Evolutionary conservation across 2,113 vertebrate species (phyloP).

Genomic region (Mus spicilegus): DNA sequence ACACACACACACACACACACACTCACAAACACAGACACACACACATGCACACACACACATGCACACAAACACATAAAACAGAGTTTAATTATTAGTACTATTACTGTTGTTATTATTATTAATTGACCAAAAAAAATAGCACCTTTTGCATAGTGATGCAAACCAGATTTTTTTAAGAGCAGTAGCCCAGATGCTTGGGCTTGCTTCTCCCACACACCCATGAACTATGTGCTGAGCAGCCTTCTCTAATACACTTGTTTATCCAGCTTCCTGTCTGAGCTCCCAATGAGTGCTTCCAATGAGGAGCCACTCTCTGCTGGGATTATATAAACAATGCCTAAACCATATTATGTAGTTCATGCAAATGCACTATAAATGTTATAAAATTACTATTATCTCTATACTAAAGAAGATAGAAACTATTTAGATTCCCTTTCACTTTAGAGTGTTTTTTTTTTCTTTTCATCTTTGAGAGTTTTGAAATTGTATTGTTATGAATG

Average conservation of each 20-base stretch:
- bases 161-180: not conserved
- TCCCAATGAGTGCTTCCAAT: not conserved
- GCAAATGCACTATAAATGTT: not conserved
- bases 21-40: not conserved
- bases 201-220: no score
- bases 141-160: not conserved
- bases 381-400: not conserved
- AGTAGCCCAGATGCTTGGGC: rapidly evolving
- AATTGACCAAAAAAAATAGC: not conserved
- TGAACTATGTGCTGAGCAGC: no score
- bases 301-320: not conserved
- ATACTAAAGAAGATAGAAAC: not conserved
- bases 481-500: not conserved
- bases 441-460: not conserved
- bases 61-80: no score
- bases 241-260: no score
- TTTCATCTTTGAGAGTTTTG: not conserved
- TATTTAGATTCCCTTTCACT: not conserved
- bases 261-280: no score
- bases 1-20: not conserved
- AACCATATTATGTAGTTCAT: not conserved
- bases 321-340: no score
- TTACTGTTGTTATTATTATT: not conserved
- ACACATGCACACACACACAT: not conserved
- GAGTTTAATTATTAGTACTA: no score